Conservation (phyloP, 2,888 invertebrate species). For the Adineta ricciae region DNA sequence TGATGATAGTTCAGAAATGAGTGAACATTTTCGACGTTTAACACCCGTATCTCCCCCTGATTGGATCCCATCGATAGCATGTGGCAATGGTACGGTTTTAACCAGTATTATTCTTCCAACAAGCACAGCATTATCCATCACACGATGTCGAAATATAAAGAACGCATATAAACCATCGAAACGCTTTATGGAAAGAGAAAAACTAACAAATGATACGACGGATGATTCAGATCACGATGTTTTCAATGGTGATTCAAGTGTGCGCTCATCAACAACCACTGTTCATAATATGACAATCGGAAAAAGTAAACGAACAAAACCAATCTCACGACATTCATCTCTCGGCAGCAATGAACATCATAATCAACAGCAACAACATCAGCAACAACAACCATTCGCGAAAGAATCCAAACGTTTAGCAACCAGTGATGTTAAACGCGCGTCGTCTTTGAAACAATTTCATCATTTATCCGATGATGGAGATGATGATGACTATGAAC, state of each 20-base stretch:
- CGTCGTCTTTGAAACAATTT: conserved; percentile 17
- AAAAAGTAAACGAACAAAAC: background rate
- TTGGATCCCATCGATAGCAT: background rate
- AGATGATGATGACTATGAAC: conserved; percentile 16
- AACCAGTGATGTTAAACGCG: conserved; percentile 3
- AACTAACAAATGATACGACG: conserved; percentile 4
- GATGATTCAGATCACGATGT: background rate
- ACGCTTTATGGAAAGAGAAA: background rate
- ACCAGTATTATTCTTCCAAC: background rate
- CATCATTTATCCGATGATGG: background rate
- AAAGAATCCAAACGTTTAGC: background rate
- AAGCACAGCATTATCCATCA: background rate
- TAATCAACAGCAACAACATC: background rate
- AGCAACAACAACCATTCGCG: background rate
- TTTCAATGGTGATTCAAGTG: background rate
- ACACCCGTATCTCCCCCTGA: background rate
- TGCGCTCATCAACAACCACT: conserved; percentile 12
- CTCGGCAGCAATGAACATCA: background rate
- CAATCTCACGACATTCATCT: background rate
- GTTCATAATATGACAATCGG: background rate
- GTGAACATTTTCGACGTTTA: background rate
- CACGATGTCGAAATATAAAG: background rate
- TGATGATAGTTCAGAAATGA: conserved; percentile 18
- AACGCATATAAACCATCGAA: background rate
- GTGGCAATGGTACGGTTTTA: background rate